Conservation (phyloP, 2,797 vertebrate genomes). For the Chaenodraco wilsoni region DNA sequence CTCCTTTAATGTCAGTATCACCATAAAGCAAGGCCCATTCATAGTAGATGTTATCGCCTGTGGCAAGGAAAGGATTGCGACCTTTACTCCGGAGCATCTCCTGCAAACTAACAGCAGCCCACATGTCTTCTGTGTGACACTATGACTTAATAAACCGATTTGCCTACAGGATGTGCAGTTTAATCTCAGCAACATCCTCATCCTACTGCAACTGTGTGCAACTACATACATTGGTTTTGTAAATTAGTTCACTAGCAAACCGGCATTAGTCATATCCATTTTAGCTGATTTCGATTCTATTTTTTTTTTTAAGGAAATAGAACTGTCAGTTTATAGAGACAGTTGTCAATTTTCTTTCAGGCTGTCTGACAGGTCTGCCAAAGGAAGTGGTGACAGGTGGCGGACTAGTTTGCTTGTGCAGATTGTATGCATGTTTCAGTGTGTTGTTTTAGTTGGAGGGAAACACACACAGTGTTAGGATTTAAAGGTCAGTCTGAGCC, state of each 20-base stretch:
- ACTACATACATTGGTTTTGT: not conserved
- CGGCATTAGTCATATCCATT: not conserved
- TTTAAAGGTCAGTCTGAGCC: constrained; percentile 17
- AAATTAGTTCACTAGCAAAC: not conserved
- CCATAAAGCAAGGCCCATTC: constrained; percentile 49
- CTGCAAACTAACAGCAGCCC: constrained; percentile 57
- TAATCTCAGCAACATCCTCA: constrained; percentile 25
- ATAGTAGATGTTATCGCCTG: constrained; percentile 27
- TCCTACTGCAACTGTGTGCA: not conserved
- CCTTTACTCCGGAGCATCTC: constrained; percentile 50
- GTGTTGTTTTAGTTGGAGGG: not conserved
- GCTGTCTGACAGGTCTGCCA: constrained; percentile 19
- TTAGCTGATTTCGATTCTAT: not conserved
- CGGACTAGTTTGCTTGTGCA: constrained; percentile 12
- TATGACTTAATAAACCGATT: constrained; percentile 30
- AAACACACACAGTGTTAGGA: constrained; percentile 10
- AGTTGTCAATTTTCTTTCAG: constrained; percentile 34
- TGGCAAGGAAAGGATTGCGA: constrained; percentile 44
- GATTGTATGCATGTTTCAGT: too few relatives aligned
- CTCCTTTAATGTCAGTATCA: constrained; percentile 61
- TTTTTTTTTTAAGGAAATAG: not conserved
- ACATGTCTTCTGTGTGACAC: constrained; percentile 52
- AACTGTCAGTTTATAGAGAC: constrained; percentile 21
- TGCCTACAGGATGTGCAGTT: constrained; percentile 45
- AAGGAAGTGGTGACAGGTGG: constrained; percentile 66